Evolutionary conservation across 2,113 vertebrate genomes (phyloP).

Genomic region (Apodemus speciosus): DNA sequence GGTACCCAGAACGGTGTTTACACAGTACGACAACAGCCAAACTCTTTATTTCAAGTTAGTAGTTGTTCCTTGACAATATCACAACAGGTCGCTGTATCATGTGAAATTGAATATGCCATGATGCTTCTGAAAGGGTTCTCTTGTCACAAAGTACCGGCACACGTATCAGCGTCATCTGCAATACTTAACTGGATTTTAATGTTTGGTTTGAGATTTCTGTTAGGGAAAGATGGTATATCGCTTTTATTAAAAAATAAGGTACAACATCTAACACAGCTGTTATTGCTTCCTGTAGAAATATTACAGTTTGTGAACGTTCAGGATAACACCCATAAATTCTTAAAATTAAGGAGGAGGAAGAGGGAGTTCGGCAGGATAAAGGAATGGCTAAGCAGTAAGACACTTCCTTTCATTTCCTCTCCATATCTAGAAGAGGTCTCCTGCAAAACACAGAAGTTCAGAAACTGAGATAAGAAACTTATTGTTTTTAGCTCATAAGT

Average conservation of each 20-base stretch:
- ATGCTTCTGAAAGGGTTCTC: slow-evolving; percentile 51
- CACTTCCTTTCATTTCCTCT: slow-evolving; percentile 60
- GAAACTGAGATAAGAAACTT: slow-evolving; percentile 50
- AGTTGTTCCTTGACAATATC: slow-evolving; percentile 23
- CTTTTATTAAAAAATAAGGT: slow-evolving; percentile 70
- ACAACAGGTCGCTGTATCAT: slow-evolving; percentile 38
- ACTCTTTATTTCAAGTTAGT: slow-evolving; percentile 50
- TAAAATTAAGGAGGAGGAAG: slow-evolving; percentile 65
- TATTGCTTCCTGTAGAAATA: slow-evolving; percentile 71
- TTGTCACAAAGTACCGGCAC: slow-evolving; percentile 64
- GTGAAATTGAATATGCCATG: slow-evolving; percentile 50
- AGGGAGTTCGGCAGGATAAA: slow-evolving; percentile 45
- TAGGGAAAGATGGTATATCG: slow-evolving; percentile 63
- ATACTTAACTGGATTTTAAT: slow-evolving; percentile 75
- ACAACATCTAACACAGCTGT: slow-evolving; percentile 55
- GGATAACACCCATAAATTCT: slow-evolving; percentile 60
- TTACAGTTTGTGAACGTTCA: slow-evolving; percentile 73
- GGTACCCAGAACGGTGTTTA: neutral
- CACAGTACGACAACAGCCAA: slow-evolving; percentile 3
- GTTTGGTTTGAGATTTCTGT: slow-evolving; percentile 63
- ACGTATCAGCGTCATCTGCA: slow-evolving; percentile 63
- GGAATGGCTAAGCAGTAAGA: slow-evolving; percentile 48
- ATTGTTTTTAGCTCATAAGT: slow-evolving; percentile 58
- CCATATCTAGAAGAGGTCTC: neutral
- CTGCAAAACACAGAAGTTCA: slow-evolving; percentile 44